Evolutionary conservation across 2,113 vertebrate genomes (phyloP), one percentile per base, ranked within the genome.

Genomic region (Caranx ignobilis): DNA sequence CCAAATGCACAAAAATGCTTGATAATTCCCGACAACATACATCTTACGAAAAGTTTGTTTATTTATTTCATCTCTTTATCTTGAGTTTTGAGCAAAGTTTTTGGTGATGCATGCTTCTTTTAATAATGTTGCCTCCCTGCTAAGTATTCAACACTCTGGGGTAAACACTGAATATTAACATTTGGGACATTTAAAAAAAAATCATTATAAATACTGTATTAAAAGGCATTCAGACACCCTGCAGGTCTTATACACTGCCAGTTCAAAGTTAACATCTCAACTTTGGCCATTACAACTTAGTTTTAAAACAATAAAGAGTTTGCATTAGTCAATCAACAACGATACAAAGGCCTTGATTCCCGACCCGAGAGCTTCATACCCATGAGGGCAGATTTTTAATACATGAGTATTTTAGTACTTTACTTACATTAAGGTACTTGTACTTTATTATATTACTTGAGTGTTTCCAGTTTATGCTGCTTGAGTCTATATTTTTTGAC

Each of bases 31-130:
- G 6, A 16, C 26, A 39, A 5, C 39, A 19, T 15, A 21, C 31
- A 57, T 65, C 3, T 32, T 26, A 57, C 47, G 19, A 54, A 52
- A 69, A 34, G 56, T 74, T 67, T 18, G 50, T 48, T 35, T 41
- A 41, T 41, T 41, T 41, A 41, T 41, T 41, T 9, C 11, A 41
- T 41, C 39, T 41, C 11, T 41, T 9, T 41, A 39, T 47, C 16
- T 31, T 52, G 16, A 16, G 39, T 48, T 41, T 55, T 9, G 18
- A 63, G 45, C 39, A 76, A 74, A 61, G 47, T 61, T 48, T 67
- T 18, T 7, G 6, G 13, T 19, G 45, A 19, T 18, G 9, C 18
- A 56, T 41, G 66, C 11, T 47, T 62, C 34, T 34, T 75, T 71
- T 54, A n/a, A 68, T 74, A 55, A 65, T 39, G 67, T 32, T 11